Evolutionary conservation across 2,888 invertebrate species (phyloP), one percentile per base, ranked within the genome.

Genomic region (Emmelina monodactyla): DNA sequence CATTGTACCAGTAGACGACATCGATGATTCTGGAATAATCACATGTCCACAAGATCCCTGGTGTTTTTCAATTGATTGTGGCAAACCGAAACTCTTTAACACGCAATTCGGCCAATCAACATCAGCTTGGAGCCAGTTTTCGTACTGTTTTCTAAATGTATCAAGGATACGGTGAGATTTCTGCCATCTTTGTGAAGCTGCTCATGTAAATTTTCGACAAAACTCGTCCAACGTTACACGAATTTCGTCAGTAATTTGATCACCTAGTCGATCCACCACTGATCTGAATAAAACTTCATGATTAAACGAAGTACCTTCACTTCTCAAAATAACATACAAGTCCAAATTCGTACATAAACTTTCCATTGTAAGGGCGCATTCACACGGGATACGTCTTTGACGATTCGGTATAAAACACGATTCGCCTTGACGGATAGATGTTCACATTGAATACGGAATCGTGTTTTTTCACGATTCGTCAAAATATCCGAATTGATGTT

Each of bases 141-240:
- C 29, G 12, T 29, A 29, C 14, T 29, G 7, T n/a, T 3, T 30
- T 35, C 35, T 12, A n/a, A 35, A 35, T 5, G 14, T 19, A 7
- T 22, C 33, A 14, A 33, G 9, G 22, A 14, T 33, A 13, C 33
- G 25, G 14, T 33, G 33, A 12, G 33, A 9, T 14, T 10, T 12
- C 14, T 25, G 14, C 25, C 22, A 35, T 19, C 31, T 16, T 19
- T 35, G 30, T 16, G 10, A 11, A 16, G 22, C 30, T 14, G 35
- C 22, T 14, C 31, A 13, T 22, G 35, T 22, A 11, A 35, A 35
- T 35, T 15, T 35, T 16, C 35, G 30, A 15, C 35, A 35, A 35
- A 35, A 35, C 22, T 35, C 30, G 11, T 31, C 14, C 12, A 35
- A 13, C 7, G 32, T 32, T 14, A 32, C 32, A 32, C 14, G 19